Percentiles rank a stretch among this genome's conserved stretches.
These are phyloP conservation scores for Hydrozoanthus gracilis DNA, from an alignment of 92 coral and sea anemone genomes.

Conservation along the genomic window DNA sequence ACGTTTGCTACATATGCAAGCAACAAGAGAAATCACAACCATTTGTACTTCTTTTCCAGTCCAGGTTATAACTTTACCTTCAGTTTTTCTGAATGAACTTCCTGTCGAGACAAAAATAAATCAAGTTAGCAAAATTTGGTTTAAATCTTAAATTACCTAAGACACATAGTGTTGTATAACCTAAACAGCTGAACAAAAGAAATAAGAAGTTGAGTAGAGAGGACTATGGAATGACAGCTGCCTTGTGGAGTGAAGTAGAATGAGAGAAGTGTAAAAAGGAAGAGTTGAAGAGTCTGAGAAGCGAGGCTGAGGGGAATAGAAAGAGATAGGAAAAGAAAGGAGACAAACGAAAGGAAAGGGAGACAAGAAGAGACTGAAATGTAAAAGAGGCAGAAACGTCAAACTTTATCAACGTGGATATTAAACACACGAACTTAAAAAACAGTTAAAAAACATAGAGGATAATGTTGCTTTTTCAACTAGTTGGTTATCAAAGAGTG, in stretches of 20 bases:
- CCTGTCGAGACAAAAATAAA: conserved; percentile 6
- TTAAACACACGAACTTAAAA: too few species aligned
- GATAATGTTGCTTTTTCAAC: too few species aligned
- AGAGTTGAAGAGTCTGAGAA: not conserved
- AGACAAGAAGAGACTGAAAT: too few species aligned
- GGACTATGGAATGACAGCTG: not conserved
- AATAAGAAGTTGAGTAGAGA: not conserved
- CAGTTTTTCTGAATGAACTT: not conserved
- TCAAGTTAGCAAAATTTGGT: not conserved
- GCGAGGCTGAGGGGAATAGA: not conserved
- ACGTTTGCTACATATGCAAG: too few species aligned
- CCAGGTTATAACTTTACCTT: conserved; percentile 6
- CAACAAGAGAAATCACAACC: too few species aligned
- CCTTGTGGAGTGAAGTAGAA: not conserved
- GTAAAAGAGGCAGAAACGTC: not conserved
- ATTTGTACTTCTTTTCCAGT: too few species aligned
- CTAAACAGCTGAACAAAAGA: too few species aligned
- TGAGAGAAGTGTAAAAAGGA: not conserved
- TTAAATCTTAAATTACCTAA: too few species aligned
- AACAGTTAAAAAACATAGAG: too few species aligned
- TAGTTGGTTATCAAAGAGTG: too few species aligned
- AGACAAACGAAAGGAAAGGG: too few species aligned
- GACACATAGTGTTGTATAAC: too few species aligned
- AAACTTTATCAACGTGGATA: not conserved
- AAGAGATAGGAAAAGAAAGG: not conserved